Base-by-base conservation (phyloP, 2,797 vertebrate species). In the Brachyrhaphis roseni region DNA sequence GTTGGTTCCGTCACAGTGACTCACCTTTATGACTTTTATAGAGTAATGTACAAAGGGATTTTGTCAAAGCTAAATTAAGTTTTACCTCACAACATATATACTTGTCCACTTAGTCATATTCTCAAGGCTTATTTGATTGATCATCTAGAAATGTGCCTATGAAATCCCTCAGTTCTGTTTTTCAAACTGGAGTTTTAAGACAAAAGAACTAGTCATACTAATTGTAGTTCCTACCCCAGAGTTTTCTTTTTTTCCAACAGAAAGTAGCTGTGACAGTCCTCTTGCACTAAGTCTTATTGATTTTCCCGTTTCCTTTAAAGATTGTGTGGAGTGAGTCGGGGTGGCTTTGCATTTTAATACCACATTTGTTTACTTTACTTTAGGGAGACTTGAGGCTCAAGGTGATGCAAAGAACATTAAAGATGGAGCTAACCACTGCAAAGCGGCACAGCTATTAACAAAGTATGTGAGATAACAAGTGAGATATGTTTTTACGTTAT, bases 271-370 rank as follows among this genome's bases (percentile, higher is more conserved):
- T 78, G 46, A 82, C 68, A 39, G 62, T 45, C 70, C 66, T 80
- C 82, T 84, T 84, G 64, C 83, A 76, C 75, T 66, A 12, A 74
- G 66, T 46, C 73, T 16, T 85, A 90, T 87, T 82, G 88, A 90
- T 90, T 87, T 77, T 36, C 72, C 53, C 45, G 59, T 77, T 82
- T 88, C 57, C 62, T 68, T 51, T 68, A 75, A 83, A 88, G 72
- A 83, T 77, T 45, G 34, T 53, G 18, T 71, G 72, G 75, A 74
- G 78, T 71, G 73, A 84, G 82, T 87, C 71, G 6, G 47, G 80
- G 83, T 76, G 80, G 23, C 77, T 89, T 86, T 84, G 75, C 79
- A 84, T 92, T 86, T 86, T 81, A 81, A 82, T 76, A 31, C 77
- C 51, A 34, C 77, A 75, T 76, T 80, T 76, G 53, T 86, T 80